These are phyloP conservation scores for Antitype chi DNA, from an alignment of 2,888 invertebrate species.

Conservation along the genomic window DNA sequence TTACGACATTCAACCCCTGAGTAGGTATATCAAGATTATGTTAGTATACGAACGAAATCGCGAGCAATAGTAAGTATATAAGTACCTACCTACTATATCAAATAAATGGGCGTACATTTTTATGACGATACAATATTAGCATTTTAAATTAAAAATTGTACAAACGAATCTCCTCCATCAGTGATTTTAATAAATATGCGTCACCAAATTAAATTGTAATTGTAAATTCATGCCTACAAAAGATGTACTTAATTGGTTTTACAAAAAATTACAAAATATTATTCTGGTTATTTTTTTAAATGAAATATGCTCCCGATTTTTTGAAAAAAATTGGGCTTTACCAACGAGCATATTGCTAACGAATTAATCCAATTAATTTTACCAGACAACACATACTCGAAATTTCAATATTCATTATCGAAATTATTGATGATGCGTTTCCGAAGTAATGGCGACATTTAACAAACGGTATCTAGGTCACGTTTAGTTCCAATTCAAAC, in stretches of 20 bases:
- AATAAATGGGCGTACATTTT: conserved; percentile 1
- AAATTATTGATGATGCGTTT: conserved; percentile 41
- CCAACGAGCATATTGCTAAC: not conserved
- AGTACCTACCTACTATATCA: too few relatives aligned
- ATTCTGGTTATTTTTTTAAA: not conserved
- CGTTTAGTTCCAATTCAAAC: conserved; percentile 48
- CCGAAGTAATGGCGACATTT: conserved; percentile 22
- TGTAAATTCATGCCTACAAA: conserved; percentile 26
- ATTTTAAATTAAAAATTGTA: conserved; percentile 47
- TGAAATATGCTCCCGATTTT: not conserved
- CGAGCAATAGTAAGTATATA: not conserved
- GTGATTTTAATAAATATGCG: conserved; percentile 37
- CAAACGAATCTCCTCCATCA: conserved; percentile 3
- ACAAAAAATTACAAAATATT: not conserved
- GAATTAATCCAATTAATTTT: not conserved
- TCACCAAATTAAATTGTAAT: conserved; percentile 32
- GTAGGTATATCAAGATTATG: not conserved
- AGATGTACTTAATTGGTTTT: conserved; percentile 34
- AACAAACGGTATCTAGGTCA: conserved; percentile 48
- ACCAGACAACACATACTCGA: not conserved
- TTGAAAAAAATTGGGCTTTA: not conserved
- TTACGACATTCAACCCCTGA: not conserved
- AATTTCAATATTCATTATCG: conserved; percentile 24
- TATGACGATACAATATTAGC: conserved; percentile 33
- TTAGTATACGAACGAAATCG: not conserved